These are phyloP conservation scores for Aurelia sp. DNA, from an alignment of 30 jellyfish, hydroid and myxozoan genomes.

Conservation along the genomic window DNA sequence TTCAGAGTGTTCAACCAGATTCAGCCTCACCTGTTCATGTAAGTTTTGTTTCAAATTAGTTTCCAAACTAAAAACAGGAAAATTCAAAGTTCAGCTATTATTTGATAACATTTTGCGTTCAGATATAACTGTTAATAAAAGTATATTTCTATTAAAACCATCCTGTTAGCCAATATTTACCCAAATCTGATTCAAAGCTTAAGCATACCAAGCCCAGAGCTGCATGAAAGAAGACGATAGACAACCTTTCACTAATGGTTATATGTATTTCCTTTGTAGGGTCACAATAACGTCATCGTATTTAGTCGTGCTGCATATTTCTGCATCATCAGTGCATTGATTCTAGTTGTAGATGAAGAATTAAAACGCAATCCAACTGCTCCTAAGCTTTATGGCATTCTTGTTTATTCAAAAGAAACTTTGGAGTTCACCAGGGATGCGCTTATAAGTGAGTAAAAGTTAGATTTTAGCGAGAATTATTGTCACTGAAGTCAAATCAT, in stretches of 20 bases:
- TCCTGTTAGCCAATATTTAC: no score
- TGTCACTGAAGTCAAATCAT: no score
- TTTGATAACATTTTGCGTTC: no score
- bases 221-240: no score
- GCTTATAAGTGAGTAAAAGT: conserved; percentile 52
- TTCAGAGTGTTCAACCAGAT: conserved; percentile 98
- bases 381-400: conserved; percentile 71
- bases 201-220: no score
- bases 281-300: conserved; percentile 89
- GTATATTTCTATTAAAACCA: no score
- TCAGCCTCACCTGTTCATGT: conserved; percentile 98
- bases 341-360: conserved; percentile 76
- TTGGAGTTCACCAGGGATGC: conserved; percentile 86
- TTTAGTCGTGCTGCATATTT: conserved; percentile 96
- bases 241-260: background rate
- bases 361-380: conserved; percentile 58
- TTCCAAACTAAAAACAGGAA: no score
- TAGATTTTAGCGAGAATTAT: no score
- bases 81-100: no score
- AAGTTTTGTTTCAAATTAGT: conserved; percentile 16
- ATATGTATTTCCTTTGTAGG: conserved; percentile 47
- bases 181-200: no score
- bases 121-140: no score
- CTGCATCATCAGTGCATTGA: conserved; percentile 71
- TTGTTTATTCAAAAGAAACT: conserved; percentile 65